A percentile compares a stretch with the other conserved stretches of the same genome.
phyloP scores from a whole-genome alignment of 2,113 vertebrate genomes.

The Melanostigma gelatinosum region DNA sequence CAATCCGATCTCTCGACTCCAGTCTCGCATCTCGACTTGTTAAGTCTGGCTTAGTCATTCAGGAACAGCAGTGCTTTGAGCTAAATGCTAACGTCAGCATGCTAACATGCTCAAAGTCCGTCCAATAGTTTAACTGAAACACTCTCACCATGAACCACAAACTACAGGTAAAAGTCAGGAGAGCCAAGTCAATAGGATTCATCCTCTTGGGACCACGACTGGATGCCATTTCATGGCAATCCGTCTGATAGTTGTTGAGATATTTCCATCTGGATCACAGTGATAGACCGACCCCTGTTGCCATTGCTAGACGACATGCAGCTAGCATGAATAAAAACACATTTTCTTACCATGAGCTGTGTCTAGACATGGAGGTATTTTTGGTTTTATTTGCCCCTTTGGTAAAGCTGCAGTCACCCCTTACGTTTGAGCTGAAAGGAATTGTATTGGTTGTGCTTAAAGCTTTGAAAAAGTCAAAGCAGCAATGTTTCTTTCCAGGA shows the following conservation, averaged over 20 bases:
- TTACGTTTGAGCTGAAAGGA: neutral
- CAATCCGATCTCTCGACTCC: too few relatives aligned
- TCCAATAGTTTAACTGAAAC: neutral
- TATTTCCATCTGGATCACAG: neutral
- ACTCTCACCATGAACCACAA: neutral
- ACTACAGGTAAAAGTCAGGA: neutral
- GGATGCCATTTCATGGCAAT: neutral
- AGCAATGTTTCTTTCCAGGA: neutral
- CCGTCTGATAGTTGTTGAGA: neutral
- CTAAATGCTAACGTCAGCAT: neutral
- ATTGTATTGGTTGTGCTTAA: neutral
- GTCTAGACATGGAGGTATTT: neutral
- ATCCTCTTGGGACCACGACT: neutral
- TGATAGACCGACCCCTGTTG: neutral
- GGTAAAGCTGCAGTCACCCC: neutral
- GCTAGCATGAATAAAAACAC: neutral
- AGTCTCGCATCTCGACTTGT: too few relatives aligned
- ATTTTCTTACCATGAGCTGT: neutral
- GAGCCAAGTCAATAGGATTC: neutral
- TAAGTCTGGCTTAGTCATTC: too few relatives aligned
- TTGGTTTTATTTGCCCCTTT: neutral
- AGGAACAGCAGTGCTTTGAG: too few relatives aligned
- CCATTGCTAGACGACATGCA: neutral
- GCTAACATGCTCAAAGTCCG: neutral
- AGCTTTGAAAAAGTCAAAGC: neutral